Evolutionary conservation across 2,888 invertebrate species (phyloP), one percentile per base, ranked within the genome.

Genomic region (Esperia sulphurella): DNA sequence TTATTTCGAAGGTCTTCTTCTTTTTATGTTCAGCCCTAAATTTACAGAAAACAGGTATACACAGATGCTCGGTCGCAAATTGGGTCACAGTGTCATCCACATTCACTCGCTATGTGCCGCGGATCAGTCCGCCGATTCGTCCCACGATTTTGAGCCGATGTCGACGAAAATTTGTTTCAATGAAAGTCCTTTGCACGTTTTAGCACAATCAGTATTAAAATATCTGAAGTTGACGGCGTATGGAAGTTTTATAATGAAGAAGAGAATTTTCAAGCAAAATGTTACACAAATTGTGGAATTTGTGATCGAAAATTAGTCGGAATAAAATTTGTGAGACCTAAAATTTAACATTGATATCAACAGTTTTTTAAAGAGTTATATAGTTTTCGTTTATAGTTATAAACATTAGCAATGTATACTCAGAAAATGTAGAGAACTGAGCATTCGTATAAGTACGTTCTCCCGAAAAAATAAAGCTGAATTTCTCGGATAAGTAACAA

Each of bases 61-160:
- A 14, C 14, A 14, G 38, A 14, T n/a, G 21, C 41, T 13, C 21
- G 12, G 6, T 41, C 21, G 29, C 49, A 43, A 53, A 57, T 52
- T 83, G 65, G 86, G 87, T 86, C 86, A 84, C 75, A 73, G 73
- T 76, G 77, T 68, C 73, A 67, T 54, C 71, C 69, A 62, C 63
- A 66, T 68, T 63, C 7, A 21, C 21, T 21, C 21, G 21, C 21
- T 31, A 7, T 10, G 31, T 30, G 13, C 12, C 38, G 21, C 41
- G 35, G 41, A 46, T 41, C 46, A 41, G 35, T 46, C 46, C 35
- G 41, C n/a, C 33, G 40, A 46, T 12, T 41, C 45, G 68, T 77
- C 61, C 59, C 30, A n/a, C 55, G 61, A 57, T 61, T 58, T 48
- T 52, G 45, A 46, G 38, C 50, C 48, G 48, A 46, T 48, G 58